These are phyloP conservation scores for Bombyx mandarina DNA, from an alignment of 1,140 invertebrate species.

Conservation along the genomic window DNA sequence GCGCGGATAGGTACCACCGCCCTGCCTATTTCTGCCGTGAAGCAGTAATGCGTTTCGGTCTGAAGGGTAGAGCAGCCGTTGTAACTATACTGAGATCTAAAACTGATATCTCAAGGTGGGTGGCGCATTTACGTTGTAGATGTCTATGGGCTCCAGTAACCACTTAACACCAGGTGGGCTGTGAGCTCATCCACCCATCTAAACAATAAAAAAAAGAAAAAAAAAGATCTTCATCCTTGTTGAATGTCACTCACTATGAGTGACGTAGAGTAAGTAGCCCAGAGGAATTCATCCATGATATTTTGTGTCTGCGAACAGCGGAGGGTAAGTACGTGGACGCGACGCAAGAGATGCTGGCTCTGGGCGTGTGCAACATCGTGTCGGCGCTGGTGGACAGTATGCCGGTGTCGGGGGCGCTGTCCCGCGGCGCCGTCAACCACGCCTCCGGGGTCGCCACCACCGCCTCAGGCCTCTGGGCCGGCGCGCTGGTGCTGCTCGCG, in stretches of 20 bases:
- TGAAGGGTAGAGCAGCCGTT: too few species aligned
- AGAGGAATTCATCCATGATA: background rate
- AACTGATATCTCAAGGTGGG: too few species aligned
- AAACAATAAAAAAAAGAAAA: too few species aligned
- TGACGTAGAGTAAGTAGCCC: slow-evolving; percentile 73
- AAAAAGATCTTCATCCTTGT: background rate
- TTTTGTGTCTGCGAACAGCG: slow-evolving; percentile 18
- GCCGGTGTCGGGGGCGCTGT: slow-evolving; percentile 88
- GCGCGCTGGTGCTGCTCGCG: slow-evolving; percentile 80
- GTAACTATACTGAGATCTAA: too few species aligned
- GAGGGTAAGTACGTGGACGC: slow-evolving; percentile 82
- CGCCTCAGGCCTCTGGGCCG: slow-evolving; percentile 87
- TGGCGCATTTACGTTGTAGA: too few species aligned
- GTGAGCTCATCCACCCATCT: too few species aligned
- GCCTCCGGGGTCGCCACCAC: slow-evolving; percentile 87
- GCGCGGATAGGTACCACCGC: too few species aligned
- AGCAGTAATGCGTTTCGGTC: too few species aligned
- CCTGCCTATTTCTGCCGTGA: too few species aligned
- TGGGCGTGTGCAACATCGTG: slow-evolving; percentile 85
- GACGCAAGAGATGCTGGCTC: slow-evolving; percentile 85
- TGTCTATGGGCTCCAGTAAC: too few species aligned
- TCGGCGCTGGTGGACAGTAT: slow-evolving; percentile 89
- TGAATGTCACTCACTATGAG: background rate
- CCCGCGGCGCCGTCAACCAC: slow-evolving; percentile 89
- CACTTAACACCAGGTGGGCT: too few species aligned